These are phyloP conservation scores for Heliconius congener DNA, from an alignment of 1,140 invertebrate genomes.

Conservation along the genomic window DNA sequence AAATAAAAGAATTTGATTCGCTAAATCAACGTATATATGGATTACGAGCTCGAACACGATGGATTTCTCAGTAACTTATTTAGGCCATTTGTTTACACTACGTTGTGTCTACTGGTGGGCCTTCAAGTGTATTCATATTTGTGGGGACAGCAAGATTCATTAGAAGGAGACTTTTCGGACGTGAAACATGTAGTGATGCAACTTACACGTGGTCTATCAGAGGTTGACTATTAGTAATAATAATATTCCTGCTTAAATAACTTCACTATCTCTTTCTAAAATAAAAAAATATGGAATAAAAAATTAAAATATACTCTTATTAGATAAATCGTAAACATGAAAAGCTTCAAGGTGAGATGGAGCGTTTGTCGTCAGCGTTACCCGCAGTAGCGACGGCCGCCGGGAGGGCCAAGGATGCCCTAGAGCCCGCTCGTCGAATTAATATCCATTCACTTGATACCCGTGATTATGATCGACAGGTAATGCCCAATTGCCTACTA, in stretches of 20 bases:
- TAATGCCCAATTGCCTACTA: constrained; percentile 24
- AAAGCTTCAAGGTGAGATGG: constrained; percentile 60
- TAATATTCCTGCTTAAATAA: not conserved
- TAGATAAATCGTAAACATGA: constrained; percentile 73
- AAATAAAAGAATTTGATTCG: not conserved
- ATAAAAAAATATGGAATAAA: too few relatives aligned
- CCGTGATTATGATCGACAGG: constrained; percentile 67
- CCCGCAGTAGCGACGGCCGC: constrained; percentile 63
- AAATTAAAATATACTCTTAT: not conserved
- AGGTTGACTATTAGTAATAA: constrained; percentile 35
- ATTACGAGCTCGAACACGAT: constrained; percentile 51
- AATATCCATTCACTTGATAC: constrained; percentile 43
- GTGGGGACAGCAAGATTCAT: constrained; percentile 47
- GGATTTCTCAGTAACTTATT: constrained; percentile 52
- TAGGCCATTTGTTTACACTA: constrained; percentile 61
- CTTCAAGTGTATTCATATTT: constrained; percentile 64
- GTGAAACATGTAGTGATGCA: constrained; percentile 69
- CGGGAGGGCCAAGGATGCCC: constrained; percentile 57
- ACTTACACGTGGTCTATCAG: constrained; percentile 58
- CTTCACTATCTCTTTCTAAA: not conserved
- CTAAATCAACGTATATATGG: constrained; percentile 41
- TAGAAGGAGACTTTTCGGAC: constrained; percentile 64
- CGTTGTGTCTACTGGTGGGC: constrained; percentile 54
- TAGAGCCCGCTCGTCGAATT: constrained; percentile 48
- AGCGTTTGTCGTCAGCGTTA: constrained; percentile 58